A percentile compares a stretch with the other conserved stretches of the same genome.
Evolutionary conservation across 23 tunicate genomes (phyloP).

Genomic region (Trididemnum nubilum): DNA sequence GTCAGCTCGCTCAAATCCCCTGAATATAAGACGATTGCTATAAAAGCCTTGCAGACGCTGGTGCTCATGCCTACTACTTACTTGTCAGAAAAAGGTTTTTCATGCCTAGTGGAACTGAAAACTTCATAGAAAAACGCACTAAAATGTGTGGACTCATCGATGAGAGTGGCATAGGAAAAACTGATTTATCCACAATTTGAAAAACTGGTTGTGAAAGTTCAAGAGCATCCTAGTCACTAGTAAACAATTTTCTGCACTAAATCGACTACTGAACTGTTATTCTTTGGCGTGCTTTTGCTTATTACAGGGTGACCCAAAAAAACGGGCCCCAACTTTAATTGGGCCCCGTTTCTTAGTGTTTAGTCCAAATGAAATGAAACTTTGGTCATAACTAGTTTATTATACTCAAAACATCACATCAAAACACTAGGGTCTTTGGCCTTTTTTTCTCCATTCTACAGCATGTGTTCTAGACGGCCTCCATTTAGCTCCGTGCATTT

Average conservation of each 20-base stretch:
- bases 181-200: conserved; percentile 46
- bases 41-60: conserved; percentile 41
- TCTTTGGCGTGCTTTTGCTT: conserved; percentile 11
- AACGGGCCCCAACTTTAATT: too few species aligned
- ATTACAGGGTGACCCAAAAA: too few species aligned
- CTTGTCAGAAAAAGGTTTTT: conserved; percentile 33
- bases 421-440: too few species aligned
- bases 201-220: conserved; percentile 39
- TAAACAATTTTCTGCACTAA: conserved; percentile 4
- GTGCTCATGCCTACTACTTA: conserved; percentile 48
- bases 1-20: conserved; percentile 43
- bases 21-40: conserved; percentile 36
- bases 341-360: too few species aligned
- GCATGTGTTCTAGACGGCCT: too few species aligned
- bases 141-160: conserved; percentile 44
- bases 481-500: too few species aligned
- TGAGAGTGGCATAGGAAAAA: conserved; percentile 39
- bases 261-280: conserved; percentile 17
- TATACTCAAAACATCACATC: too few species aligned
- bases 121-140: conserved; percentile 43
- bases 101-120: conserved; percentile 30
- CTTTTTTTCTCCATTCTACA: too few species aligned
- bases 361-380: too few species aligned
- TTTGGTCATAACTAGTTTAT: too few species aligned
- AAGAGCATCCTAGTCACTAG: conserved; percentile 33